These are phyloP conservation scores for Cossypha heuglini DNA, from an alignment of 2,797 vertebrate genomes.

Conservation along the genomic window DNA sequence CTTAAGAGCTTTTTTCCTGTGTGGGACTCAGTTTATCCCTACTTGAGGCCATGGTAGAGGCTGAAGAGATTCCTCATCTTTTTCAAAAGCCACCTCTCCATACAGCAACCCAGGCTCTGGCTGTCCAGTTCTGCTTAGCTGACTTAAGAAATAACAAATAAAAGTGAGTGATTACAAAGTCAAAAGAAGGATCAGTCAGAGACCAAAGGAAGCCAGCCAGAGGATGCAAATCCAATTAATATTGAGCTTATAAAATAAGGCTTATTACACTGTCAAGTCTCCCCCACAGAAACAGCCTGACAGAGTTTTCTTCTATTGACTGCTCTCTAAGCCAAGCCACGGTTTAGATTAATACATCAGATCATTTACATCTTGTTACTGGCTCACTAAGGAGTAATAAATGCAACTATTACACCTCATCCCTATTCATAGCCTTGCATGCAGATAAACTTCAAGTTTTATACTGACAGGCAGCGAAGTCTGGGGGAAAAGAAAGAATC, in stretches of 20 bases:
- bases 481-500: neutral
- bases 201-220: constrained; percentile 3
- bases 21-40: neutral
- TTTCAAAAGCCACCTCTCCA: neutral
- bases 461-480: neutral
- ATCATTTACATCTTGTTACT: constrained; percentile 37
- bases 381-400: constrained; percentile 44
- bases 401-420: constrained; percentile 8
- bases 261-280: neutral
- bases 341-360: neutral
- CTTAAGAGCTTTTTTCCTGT: neutral
- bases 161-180: neutral
- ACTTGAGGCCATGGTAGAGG: neutral
- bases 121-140: neutral
- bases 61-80: neutral
- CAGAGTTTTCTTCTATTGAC: neutral
- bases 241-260: constrained; percentile 10
- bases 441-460: neutral
- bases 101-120: neutral
- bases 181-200: neutral
- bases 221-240: constrained; percentile 42
- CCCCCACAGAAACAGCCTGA: neutral
- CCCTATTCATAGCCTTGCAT: neutral
- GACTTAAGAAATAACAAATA: neutral
- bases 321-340: neutral